Evolutionary conservation across 2,888 invertebrate species (phyloP).

Genomic region (Agrochola litura): DNA sequence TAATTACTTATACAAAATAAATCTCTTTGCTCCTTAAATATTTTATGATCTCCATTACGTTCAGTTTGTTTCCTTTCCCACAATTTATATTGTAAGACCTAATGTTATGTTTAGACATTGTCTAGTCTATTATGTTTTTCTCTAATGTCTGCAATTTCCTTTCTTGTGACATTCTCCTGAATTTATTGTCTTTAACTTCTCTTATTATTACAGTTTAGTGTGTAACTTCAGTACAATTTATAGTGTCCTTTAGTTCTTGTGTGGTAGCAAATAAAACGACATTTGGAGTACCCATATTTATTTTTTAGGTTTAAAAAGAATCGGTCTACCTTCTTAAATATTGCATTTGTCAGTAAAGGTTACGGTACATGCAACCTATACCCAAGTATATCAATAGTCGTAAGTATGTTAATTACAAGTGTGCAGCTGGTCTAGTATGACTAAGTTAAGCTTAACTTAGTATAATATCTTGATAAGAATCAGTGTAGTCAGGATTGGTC

Average conservation of each 20-base stretch:
- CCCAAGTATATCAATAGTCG: background rate
- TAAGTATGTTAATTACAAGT: conserved; percentile 12
- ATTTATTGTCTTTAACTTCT: conserved; percentile 37
- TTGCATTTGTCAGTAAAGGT: background rate
- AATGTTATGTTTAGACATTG: conserved; percentile 39
- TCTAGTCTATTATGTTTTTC: conserved; percentile 40
- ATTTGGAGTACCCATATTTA: background rate
- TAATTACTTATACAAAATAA: background rate
- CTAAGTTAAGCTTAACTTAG: conserved; percentile 25
- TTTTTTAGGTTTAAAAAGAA: background rate
- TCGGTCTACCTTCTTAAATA: background rate
- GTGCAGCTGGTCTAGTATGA: conserved; percentile 43
- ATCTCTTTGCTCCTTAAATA: background rate
- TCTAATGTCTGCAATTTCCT: conserved; percentile 53
- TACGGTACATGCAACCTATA: background rate
- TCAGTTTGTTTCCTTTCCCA: background rate
- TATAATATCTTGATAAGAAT: conserved; percentile 12
- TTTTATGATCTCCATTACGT: background rate
- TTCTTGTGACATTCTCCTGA: conserved; percentile 25
- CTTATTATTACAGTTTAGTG: conserved; percentile 37
- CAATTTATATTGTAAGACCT: conserved; percentile 17
- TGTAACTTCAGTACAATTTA: conserved; percentile 43
- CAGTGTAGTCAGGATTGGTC: conserved; percentile 11
- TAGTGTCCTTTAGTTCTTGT: conserved; percentile 19
- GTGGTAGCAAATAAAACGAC: background rate